These are phyloP conservation scores for Galerucella nymphaeae DNA, from an alignment of 2,888 invertebrate genomes.

Conservation along the genomic window DNA sequence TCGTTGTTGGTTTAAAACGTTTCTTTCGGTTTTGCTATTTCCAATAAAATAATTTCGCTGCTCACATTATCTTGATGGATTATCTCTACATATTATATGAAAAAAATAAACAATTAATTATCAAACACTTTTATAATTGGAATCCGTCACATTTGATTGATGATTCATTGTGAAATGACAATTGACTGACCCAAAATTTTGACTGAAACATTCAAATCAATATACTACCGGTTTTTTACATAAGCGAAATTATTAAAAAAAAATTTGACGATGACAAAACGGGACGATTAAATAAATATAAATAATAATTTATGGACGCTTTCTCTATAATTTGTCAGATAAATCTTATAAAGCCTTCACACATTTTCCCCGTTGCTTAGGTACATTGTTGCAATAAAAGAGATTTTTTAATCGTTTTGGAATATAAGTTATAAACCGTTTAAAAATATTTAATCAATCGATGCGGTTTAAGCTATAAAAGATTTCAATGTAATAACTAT, in stretches of 20 bases:
- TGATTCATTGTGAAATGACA: slow-evolving; percentile 22
- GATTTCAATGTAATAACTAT: background rate
- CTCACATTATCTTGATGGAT: too few relatives aligned
- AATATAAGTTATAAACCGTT: background rate
- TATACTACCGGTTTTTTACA: slow-evolving; percentile 27
- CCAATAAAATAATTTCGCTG: too few relatives aligned
- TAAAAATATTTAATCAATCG: background rate
- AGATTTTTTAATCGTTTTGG: background rate
- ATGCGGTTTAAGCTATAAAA: background rate
- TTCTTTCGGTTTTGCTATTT: too few relatives aligned
- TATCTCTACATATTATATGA: background rate
- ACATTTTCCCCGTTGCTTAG: background rate
- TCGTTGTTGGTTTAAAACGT: too few relatives aligned
- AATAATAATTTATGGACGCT: slow-evolving; percentile 10
- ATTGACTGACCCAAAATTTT: slow-evolving; percentile 18
- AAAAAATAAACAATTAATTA: slow-evolving; percentile 14
- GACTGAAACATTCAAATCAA: slow-evolving; percentile 1
- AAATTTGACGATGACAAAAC: slow-evolving; percentile 8
- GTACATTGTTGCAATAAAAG: slow-evolving; percentile 5
- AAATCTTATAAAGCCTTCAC: slow-evolving; percentile 5
- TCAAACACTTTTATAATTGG: slow-evolving; percentile 12
- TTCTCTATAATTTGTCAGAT: slow-evolving; percentile 15
- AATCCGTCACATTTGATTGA: slow-evolving; percentile 21
- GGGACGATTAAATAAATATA: background rate
- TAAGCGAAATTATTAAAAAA: slow-evolving; percentile 17